A percentile compares a stretch with the other conserved stretches of the same genome.
Evolutionary conservation across 2,888 invertebrate genomes (phyloP).

Genomic region (Pseudeuparius sepicola): DNA sequence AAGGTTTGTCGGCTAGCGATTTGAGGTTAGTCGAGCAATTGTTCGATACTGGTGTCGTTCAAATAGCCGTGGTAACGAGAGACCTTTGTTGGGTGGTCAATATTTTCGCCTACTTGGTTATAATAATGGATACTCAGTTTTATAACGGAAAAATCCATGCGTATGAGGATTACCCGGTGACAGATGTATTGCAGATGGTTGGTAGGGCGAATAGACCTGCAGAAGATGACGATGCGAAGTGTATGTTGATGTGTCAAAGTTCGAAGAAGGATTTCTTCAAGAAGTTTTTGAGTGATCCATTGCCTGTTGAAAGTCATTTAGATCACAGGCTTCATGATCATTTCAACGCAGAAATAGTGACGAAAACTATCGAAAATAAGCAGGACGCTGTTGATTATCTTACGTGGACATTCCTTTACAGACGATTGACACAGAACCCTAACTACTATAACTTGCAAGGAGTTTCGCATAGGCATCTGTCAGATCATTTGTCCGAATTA

Average conservation of each 20-base stretch:
- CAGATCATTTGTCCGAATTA: constrained; percentile 95
- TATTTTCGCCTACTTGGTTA: constrained; percentile 84
- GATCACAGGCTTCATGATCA: constrained; percentile 98
- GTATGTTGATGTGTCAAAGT: constrained; percentile 92
- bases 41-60: constrained; percentile 86
- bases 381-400: constrained; percentile 99
- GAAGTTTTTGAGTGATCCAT: constrained; percentile 92
- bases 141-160: constrained; percentile 74
- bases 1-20: constrained; percentile 80
- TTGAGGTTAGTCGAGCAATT: constrained; percentile 86
- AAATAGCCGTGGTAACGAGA: constrained; percentile 84
- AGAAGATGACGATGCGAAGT: constrained; percentile 87
- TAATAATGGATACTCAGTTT: constrained; percentile 93
- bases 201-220: constrained; percentile 91
- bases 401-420: constrained; percentile 98
- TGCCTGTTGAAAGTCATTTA: constrained; percentile 95
- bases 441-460: constrained; percentile 99
- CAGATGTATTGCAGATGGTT: constrained; percentile 96
- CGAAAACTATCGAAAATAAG: constrained; percentile 99
- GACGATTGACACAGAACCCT: constrained; percentile 95
- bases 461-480: constrained; percentile 91
- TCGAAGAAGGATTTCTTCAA: constrained; percentile 98
- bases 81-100: constrained; percentile 90
- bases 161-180: constrained; percentile 97
- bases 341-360: constrained; percentile 99